A percentile compares a stretch with the other conserved stretches of the same genome.
Conservation (phyloP, 2,888 invertebrate genomes). For the Lycaena phlaeas region DNA sequence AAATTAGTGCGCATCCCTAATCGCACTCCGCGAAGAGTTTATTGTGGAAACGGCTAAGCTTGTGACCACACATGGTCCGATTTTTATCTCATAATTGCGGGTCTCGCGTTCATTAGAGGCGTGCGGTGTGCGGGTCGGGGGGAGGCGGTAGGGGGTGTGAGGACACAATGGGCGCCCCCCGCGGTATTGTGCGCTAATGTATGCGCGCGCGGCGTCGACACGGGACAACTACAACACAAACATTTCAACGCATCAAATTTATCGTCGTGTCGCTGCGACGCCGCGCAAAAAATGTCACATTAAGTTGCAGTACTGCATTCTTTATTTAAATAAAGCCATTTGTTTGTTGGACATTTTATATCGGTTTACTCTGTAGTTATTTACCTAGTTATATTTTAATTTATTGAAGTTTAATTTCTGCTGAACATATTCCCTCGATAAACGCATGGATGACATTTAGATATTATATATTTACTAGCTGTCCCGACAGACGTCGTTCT, state of each 20-base stretch:
- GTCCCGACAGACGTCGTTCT: no score
- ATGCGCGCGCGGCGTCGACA: conserved; percentile 52
- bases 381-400: no score
- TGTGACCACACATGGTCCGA: conserved; percentile 38
- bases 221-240: conserved; percentile 58
- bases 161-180: conserved; percentile 62
- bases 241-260: conserved; percentile 70
- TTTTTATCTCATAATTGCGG: conserved; percentile 62
- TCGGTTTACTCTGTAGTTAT: no score
- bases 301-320: conserved; percentile 41
- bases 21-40: conserved; percentile 12
- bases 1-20: conserved; percentile 30
- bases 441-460: no score
- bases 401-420: no score
- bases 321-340: conserved; percentile 8
- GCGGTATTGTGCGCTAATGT: conserved; percentile 58
- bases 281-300: conserved; percentile 56
- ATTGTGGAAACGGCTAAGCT: conserved; percentile 17
- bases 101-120: conserved; percentile 56
- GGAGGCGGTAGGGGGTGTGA: conserved; percentile 26
- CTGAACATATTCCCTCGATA: no score
- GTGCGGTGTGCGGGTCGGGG: conserved; percentile 26
- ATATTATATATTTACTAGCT: no score
- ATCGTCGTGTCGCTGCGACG: conserved; percentile 51
- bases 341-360: conserved; percentile 7